Base-by-base conservation (phyloP, 92 coral and sea anemone genomes). In the Zoanthus sansibaricus region DNA sequence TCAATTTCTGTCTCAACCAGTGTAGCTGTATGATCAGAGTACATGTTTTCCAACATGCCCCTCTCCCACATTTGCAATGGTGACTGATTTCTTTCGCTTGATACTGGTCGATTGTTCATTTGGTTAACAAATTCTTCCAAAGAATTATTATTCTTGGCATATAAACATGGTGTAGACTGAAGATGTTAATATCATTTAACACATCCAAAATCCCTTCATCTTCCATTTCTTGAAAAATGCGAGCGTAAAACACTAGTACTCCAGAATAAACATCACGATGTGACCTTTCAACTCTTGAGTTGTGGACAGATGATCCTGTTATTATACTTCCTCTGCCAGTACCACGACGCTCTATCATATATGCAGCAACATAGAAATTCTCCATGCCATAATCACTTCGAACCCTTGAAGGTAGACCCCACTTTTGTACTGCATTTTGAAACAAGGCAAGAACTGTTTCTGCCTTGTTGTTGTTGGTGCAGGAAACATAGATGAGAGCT, bases 71-170 rank as follows among this genome's bases (percentile, higher is more conserved):
- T 88, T 71, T 95, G 96, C 46, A 86, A 71, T 79, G 94, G 94
- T n/a, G 94, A 95, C 84, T 75, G 91, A 77, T 91, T 94, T 59
- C 80, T 80, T 87, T 93, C 96, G 73, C 88, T 95, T 77, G 98
- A 95, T 17, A 95, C 91, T 87, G 98, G 98, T 32, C 86, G 92
- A 84, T 91, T 89, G 84, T 95, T 95, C 93, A 95, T 94, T 86
- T 93, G 98, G 11, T 32, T 54, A 68, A 88, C 89, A 84, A 89
- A 49, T 59, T 84, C 91, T 66, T 77, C 33, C 62, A 90, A 54
- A 61, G 88, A 90, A 54, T 51, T 90, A 13, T 86, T 37, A 90
- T 86, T 74, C 90, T 90, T 32, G 90, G 90, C 66, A 86, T 80
- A 77, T 79, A 90, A 75, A 86, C 48, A 49, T 90, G 49, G 69